phyloP scores from a whole-genome alignment of 2,888 invertebrate genomes.

The Cetonia aurata region DNA sequence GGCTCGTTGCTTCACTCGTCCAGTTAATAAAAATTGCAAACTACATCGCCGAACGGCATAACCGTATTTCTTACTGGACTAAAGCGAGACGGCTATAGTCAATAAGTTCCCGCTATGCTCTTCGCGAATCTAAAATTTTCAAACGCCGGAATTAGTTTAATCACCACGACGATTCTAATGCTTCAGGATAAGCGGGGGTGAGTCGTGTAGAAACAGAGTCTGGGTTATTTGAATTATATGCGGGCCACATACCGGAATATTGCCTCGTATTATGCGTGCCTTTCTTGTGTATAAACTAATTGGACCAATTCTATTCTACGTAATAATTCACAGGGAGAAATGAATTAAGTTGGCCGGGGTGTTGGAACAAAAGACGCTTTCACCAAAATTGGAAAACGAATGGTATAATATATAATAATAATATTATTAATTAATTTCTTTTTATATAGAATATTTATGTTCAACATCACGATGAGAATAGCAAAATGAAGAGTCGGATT shows the following conservation, averaged over 20 bases:
- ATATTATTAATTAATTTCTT: no score
- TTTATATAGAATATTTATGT: no score
- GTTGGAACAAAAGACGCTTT: no score
- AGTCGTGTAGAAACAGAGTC: constrained; percentile 17
- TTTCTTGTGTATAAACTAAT: neutral
- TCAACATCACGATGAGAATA: no score
- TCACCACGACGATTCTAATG: constrained; percentile 29
- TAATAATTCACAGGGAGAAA: neutral
- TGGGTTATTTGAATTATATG: constrained; percentile 24
- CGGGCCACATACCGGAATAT: constrained; percentile 9
- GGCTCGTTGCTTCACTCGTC: neutral
- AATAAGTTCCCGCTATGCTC: constrained; percentile 10
- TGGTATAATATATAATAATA: no score
- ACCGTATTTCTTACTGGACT: constrained; percentile 19
- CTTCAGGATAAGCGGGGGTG: constrained; percentile 19
- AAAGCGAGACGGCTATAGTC: neutral
- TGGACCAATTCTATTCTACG: constrained; percentile 1
- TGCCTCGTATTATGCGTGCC: neutral
- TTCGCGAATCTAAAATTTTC: constrained; percentile 32
- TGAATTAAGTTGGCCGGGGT: no score
- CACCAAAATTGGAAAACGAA: no score
- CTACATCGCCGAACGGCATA: constrained; percentile 19
- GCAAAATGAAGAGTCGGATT: no score
- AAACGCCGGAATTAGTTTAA: constrained; percentile 37
- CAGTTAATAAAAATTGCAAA: constrained; percentile 37